Percentiles rank a stretch among this genome's conserved stretches.
Conservation (phyloP, 2,888 invertebrate genomes). For the Dolomedes plantarius region DNA sequence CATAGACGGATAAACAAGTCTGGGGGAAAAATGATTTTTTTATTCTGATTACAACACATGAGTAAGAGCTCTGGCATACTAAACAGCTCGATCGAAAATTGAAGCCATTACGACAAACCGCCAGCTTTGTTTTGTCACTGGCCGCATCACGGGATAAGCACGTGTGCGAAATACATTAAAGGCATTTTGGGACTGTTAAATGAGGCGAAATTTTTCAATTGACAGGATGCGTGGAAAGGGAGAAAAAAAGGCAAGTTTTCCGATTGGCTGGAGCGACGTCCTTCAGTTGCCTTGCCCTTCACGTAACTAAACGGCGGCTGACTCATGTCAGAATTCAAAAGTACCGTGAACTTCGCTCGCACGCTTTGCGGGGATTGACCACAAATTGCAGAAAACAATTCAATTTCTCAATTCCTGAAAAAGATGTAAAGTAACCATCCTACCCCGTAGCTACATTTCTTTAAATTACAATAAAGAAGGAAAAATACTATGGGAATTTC, state of each 20-base stretch:
- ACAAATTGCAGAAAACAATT: not conserved
- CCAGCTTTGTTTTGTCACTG: not conserved
- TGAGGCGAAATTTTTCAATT: not conserved
- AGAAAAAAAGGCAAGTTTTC: not conserved
- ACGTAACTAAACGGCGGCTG: not conserved
- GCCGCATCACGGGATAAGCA: not conserved
- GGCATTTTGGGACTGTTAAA: not conserved
- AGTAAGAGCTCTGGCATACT: no score
- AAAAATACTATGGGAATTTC: no score
- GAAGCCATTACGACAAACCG: no score
- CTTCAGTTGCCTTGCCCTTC: slow-evolving; percentile 12
- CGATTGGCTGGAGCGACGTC: not conserved
- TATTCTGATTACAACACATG: no score
- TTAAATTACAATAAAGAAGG: no score
- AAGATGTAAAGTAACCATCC: no score
- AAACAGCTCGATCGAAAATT: no score
- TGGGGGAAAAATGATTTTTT: no score
- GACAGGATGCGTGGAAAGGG: not conserved
- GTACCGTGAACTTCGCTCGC: not conserved
- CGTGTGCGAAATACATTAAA: not conserved
- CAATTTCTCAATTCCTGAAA: no score
- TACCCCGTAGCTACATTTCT: no score
- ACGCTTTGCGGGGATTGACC: not conserved
- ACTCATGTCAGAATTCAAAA: not conserved
- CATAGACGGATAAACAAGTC: no score